Evolutionary conservation across 2,113 vertebrate genomes (phyloP), one percentile per base, ranked within the genome.

Genomic region (Morone chrysops): DNA sequence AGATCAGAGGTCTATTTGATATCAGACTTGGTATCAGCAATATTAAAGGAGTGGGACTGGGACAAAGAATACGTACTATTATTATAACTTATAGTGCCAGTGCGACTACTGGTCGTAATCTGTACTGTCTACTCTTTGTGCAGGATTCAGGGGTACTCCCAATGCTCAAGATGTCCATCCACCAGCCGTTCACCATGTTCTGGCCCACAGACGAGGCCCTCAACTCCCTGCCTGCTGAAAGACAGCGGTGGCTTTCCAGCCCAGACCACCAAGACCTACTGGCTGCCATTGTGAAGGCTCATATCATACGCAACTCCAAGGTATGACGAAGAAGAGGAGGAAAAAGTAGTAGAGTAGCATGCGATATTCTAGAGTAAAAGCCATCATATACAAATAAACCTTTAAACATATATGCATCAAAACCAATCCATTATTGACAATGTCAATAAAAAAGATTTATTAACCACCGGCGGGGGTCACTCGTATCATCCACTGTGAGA

Each of bases 171-270:
- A 89, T 96, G 75, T 14, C 12, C 0, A 7, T 79, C 70, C 96
- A 98, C 2, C 94, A 95, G 75, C 97, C 98, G 1, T 93, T 97
- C 93, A 99, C 97, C 12, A 95, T 99, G 94, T 96, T 99, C 87
- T 99, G 97, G 98, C 98, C 98, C 40, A 97, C 97, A 8, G 96
- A 99, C 67, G 13, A 92, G 0, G 96, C 96, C 0, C 94, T 99
- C 48, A 77, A 51, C 0, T 89, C 95, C 36, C 94, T 99, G 76
- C 85, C 97, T 0, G 88, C 93, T 0, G 94, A 94, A 3, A 93
- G 91, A 53, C 94, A 95, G 88, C 94, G 61, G 81, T 99, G 97
- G 97, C 95, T 99, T 31, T 96, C 96, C 92, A 96, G 87, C 22
- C 94, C 95, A 2, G 95, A 97, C 60, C 96, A 99, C 85, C 94